A percentile compares a stretch with the other conserved stretches of the same genome.
phyloP scores from a whole-genome alignment of 2,797 vertebrate species.

The Masticophis lateralis region DNA sequence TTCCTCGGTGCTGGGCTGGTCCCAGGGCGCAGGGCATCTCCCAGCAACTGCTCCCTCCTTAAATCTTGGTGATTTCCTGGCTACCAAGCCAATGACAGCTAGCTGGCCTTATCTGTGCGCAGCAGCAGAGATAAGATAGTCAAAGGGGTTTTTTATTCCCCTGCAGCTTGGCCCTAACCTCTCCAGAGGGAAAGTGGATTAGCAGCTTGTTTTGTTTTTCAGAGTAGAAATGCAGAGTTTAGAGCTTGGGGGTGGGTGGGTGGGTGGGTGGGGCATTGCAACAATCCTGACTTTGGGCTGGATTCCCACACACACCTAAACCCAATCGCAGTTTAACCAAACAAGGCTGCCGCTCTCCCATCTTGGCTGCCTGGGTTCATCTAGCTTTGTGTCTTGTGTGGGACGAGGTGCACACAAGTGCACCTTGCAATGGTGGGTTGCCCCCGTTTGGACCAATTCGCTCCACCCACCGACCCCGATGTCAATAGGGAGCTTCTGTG shows the following conservation, averaged over 20 bases:
- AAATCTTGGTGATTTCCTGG: conserved; percentile 55
- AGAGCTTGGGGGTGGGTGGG: background rate
- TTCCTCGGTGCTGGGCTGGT: conserved; percentile 70
- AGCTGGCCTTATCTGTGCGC: conserved; percentile 32
- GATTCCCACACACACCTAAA: background rate
- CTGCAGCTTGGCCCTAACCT: conserved; percentile 54
- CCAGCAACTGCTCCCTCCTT: conserved; percentile 70
- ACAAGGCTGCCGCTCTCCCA: background rate
- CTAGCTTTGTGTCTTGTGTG: background rate
- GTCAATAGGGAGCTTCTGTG: no score
- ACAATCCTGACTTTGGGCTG: background rate
- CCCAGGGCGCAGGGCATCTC: conserved; percentile 70
- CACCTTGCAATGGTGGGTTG: no score
- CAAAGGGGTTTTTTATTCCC: conserved; percentile 66
- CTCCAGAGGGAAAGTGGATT: conserved; percentile 45
- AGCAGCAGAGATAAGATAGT: conserved; percentile 62
- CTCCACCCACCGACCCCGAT: no score
- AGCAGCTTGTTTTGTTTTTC: conserved; percentile 33
- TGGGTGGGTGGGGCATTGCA: background rate
- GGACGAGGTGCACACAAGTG: no score
- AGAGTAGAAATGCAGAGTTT: conserved; percentile 46
- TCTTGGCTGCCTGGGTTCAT: background rate
- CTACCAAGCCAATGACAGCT: conserved; percentile 55
- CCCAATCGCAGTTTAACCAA: background rate
- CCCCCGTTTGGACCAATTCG: no score